Conservation (phyloP, 2,113 vertebrate genomes). For the Echinops telfairi region DNA sequence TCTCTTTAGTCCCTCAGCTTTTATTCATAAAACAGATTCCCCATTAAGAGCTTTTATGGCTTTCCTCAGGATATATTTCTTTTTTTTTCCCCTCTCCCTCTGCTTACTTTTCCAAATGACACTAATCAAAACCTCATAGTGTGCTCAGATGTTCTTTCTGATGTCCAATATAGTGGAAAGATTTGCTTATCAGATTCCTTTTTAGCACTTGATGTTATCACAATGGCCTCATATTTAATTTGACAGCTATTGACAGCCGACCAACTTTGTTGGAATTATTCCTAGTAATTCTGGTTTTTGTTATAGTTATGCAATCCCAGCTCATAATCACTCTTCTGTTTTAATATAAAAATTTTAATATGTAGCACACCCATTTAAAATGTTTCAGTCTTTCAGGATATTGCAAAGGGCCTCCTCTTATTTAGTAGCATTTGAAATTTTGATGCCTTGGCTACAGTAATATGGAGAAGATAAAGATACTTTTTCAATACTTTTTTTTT, state of each 20-base stretch:
- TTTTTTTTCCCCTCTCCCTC: conserved; percentile 37
- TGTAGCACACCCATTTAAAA: conserved; percentile 22
- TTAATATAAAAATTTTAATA: conserved; percentile 38
- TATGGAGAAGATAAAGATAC: background rate
- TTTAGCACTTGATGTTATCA: conserved; percentile 45
- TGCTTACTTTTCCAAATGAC: conserved; percentile 50
- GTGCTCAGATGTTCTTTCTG: conserved; percentile 37
- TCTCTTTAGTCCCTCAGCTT: conserved; percentile 11
- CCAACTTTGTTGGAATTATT: conserved; percentile 21
- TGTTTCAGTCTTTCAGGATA: conserved; percentile 15
- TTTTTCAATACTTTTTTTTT: background rate
- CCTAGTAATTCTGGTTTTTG: conserved; percentile 28
- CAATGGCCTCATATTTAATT: conserved; percentile 41
- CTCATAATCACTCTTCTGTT: conserved; percentile 13
- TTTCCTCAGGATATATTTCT: conserved; percentile 24
- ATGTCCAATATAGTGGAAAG: conserved; percentile 28
- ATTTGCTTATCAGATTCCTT: conserved; percentile 43
- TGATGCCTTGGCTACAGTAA: conserved; percentile 13
- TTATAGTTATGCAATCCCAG: background rate
- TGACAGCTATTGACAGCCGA: conserved; percentile 17
- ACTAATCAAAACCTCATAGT: conserved; percentile 11
- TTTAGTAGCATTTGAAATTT: conserved; percentile 57
- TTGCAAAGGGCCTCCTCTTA: background rate
- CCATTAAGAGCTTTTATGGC: conserved; percentile 16
- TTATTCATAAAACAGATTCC: conserved; percentile 35